These are phyloP conservation scores for Metallyticus violacea DNA, from an alignment of 2,888 invertebrate genomes.

Conservation along the genomic window DNA sequence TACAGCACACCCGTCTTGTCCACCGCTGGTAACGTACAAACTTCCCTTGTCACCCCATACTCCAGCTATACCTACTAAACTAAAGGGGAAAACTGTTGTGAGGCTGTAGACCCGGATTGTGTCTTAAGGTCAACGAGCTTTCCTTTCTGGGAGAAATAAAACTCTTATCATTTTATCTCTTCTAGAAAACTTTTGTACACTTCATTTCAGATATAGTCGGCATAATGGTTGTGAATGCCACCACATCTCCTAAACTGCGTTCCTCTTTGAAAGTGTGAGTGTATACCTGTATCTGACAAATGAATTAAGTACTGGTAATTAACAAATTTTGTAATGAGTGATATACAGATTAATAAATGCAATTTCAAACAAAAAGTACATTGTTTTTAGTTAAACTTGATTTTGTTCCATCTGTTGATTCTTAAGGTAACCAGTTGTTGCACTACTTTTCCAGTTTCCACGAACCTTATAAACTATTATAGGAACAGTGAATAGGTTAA, in stretches of 20 bases:
- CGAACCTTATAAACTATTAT: too few species aligned
- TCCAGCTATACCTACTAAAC: conserved; percentile 12
- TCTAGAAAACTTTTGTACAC: not conserved
- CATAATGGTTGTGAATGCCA: not conserved
- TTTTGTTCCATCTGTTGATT: too few species aligned
- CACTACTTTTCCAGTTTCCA: too few species aligned
- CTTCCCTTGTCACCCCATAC: conserved; percentile 16
- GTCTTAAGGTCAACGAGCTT: not conserved
- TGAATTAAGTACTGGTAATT: not conserved
- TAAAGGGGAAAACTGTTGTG: not conserved
- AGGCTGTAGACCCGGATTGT: not conserved
- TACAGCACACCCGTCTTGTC: not conserved
- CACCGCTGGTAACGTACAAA: not conserved
- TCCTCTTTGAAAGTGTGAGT: not conserved
- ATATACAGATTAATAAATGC: not conserved
- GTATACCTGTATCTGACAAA: not conserved
- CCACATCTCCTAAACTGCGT: not conserved
- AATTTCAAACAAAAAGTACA: not conserved
- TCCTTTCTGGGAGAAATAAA: not conserved
- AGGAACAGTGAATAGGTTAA: too few species aligned
- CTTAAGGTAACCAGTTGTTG: too few species aligned
- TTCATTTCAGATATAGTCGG: not conserved
- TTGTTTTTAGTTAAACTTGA: too few species aligned
- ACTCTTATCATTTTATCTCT: not conserved
- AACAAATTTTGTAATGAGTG: not conserved